Base-by-base conservation (phyloP, 2,113 vertebrate genomes). In the Peromyscus polionotus region DNA sequence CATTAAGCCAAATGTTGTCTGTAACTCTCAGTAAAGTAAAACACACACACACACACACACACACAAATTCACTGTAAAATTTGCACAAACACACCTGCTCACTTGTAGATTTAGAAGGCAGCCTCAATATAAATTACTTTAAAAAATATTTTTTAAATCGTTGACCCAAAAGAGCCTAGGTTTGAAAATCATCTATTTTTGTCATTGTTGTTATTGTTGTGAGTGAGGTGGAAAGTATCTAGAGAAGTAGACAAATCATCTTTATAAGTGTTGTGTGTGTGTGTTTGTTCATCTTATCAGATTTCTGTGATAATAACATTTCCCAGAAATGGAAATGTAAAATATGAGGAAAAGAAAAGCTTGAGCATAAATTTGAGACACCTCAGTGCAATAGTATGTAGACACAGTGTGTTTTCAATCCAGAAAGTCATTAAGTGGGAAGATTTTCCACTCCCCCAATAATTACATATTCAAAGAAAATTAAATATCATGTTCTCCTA, bases 401-500 rank as follows among this genome's bases (percentile, higher is more conserved):
- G 20, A 63, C 81, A 70, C 22, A 26, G 19, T 72, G 51, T 93
- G 75, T 24, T 84, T 91, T 95, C 13, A 57, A 48, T 68, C 19
- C 17, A 84, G 73, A 91, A 92, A 51, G 39, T 67, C 67, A 93
- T 73, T 94, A 92, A 93, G 63, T 61, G 57, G 54, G 28, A 95
- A 88, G 61, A 85, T 68, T 70, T 95, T 87, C 5, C 26, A n/a
- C 26, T 51, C 7, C n/a, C 51, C 42, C 7, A 57, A 24, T 80
- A 90, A 86, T 92, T 86, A 80, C 26, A 95, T 33, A 68, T n/a
- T 70, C 72, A 72, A 92, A 59, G 54, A 95, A 92, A 90, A 90
- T 80, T 84, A 94, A 96, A 93, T 76, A 87, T n/a, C 42, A 94
- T 91, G 19, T 72, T 96, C 31, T 95, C n/a, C 67, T 89, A 42